Percentiles rank a stretch among this genome's conserved stretches.
phyloP scores from a whole-genome alignment of 2,797 vertebrate genomes.

The Alfaro cultratus region DNA sequence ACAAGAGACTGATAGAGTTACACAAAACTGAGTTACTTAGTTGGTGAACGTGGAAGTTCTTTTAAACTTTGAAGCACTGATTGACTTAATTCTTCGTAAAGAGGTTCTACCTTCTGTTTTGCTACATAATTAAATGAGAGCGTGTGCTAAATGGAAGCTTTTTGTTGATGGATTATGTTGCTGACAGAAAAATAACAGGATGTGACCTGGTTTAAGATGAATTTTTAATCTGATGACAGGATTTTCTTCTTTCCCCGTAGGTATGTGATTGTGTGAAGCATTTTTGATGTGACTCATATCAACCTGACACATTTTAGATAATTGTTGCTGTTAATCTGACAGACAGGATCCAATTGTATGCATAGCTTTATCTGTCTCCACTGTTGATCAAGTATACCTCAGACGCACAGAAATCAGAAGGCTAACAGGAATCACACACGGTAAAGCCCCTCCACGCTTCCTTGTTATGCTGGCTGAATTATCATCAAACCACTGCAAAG shows the following conservation, averaged over 20 bases:
- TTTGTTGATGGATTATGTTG: background rate
- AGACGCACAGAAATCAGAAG: constrained; percentile 31
- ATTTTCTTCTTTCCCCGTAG: background rate
- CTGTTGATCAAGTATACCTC: background rate
- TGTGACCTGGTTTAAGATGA: background rate
- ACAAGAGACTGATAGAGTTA: background rate
- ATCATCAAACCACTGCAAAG: background rate
- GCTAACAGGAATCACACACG: constrained; percentile 31
- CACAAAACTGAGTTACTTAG: background rate
- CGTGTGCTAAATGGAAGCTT: background rate
- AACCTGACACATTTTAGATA: background rate
- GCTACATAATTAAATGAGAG: background rate
- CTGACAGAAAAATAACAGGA: background rate
- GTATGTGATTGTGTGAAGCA: background rate
- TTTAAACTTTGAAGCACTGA: background rate
- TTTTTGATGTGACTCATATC: background rate
- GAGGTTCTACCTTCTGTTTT: background rate
- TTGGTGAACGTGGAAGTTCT: background rate
- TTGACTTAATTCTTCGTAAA: background rate
- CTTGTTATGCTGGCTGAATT: background rate
- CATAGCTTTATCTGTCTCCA: background rate
- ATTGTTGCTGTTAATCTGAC: background rate
- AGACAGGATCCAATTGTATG: background rate
- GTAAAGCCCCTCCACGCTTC: background rate
- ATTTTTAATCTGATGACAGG: background rate